Evolutionary conservation across 2,888 invertebrate species (phyloP).

Genomic region (Phyllotreta cruciferae): DNA sequence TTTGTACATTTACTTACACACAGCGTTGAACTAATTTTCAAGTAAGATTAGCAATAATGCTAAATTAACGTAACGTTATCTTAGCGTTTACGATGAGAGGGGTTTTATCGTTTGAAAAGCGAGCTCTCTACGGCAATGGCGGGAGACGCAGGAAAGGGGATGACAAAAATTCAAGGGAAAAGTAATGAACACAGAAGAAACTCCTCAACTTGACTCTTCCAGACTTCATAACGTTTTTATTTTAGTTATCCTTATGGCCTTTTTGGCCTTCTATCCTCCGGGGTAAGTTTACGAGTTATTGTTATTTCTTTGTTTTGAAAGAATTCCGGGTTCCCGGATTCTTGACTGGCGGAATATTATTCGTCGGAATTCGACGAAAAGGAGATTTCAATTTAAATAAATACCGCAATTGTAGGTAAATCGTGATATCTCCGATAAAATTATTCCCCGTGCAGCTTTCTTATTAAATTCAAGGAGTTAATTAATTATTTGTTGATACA

Average conservation of each 20-base stretch:
- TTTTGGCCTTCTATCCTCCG: background rate
- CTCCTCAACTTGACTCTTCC: conserved; percentile 14
- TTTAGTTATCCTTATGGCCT: conserved; percentile 16
- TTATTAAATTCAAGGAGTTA: too few relatives aligned
- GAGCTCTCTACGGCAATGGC: conserved; percentile 1
- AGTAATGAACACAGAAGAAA: conserved; percentile 7
- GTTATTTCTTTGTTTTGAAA: conserved; percentile 18
- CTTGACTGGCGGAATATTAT: conserved; percentile 2
- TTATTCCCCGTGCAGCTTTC: too few relatives aligned
- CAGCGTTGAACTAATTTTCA: too few relatives aligned
- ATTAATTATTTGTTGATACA: too few relatives aligned
- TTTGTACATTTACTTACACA: too few relatives aligned
- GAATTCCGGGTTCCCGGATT: conserved; percentile 14
- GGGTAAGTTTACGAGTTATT: conserved; percentile 10
- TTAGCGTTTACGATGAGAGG: background rate
- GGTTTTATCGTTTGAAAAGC: background rate
- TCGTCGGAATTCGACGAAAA: background rate
- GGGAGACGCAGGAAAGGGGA: background rate
- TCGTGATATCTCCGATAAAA: too few relatives aligned
- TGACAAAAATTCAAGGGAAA: conserved; percentile 8
- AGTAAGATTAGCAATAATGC: too few relatives aligned
- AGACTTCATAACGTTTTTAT: conserved; percentile 19
- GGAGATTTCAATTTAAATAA: too few relatives aligned
- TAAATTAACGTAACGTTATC: background rate
- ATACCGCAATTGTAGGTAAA: too few relatives aligned